A percentile compares a stretch with the other conserved stretches of the same genome.
These are phyloP conservation scores for Carollia perspicillata DNA, from an alignment of 2,113 vertebrate species.

Conservation along the genomic window DNA sequence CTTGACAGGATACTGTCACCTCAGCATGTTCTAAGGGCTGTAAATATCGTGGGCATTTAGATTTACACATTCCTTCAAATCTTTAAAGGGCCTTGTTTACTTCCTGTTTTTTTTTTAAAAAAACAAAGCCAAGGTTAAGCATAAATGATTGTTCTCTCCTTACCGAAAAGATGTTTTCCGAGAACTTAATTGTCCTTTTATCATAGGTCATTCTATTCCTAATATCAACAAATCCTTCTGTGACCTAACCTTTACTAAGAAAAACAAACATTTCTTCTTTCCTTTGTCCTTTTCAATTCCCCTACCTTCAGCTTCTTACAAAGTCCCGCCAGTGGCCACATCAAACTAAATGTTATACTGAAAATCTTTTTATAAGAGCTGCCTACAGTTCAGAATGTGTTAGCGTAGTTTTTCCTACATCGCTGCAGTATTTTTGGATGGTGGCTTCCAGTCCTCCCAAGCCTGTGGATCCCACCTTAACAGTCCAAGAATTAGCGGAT, in stretches of 20 bases:
- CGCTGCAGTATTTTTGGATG: neutral
- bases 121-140: slow-evolving; percentile 48
- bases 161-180: slow-evolving; percentile 53
- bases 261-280: slow-evolving; percentile 51
- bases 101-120: neutral
- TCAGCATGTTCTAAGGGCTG: neutral
- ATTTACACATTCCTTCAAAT: neutral
- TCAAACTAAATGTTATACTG: neutral
- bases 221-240: slow-evolving; percentile 60
- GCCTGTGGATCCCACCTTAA: neutral
- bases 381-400: neutral
- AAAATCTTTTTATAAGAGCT: slow-evolving; percentile 20
- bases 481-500: neutral
- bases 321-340: neutral
- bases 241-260: slow-evolving; percentile 54
- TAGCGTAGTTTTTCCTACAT: neutral
- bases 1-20: neutral
- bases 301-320: neutral
- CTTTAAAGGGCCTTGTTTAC: neutral
- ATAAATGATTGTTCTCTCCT: slow-evolving; percentile 51
- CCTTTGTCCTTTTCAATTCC: slow-evolving; percentile 52
- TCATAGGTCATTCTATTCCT: slow-evolving; percentile 54
- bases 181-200: slow-evolving; percentile 59
- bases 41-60: neutral
- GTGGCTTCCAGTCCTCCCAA: neutral